Conservation (phyloP, 2,797 vertebrate species). For the Coregonus ussuriensis region DNA sequence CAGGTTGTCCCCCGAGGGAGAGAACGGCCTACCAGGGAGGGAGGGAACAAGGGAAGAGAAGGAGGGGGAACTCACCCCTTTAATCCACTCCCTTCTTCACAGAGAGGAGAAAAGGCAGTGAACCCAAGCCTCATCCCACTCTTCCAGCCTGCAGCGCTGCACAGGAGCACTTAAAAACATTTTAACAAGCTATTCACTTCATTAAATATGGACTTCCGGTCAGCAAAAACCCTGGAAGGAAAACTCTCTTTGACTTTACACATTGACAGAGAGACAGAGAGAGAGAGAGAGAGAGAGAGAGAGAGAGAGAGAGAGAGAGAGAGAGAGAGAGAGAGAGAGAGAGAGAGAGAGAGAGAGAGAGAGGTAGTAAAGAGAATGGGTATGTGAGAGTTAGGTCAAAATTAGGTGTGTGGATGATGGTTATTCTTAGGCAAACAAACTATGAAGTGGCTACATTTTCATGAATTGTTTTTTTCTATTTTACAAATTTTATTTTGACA, state of each 20-base stretch:
- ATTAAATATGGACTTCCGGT: constrained; percentile 84
- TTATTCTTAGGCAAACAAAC: too few species aligned
- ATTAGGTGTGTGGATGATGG: too few species aligned
- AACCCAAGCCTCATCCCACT: constrained; percentile 65
- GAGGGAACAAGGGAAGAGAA: constrained; percentile 32
- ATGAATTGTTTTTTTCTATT: too few species aligned
- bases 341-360: too few species aligned
- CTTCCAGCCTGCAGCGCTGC: constrained; percentile 63
- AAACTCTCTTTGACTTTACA: constrained; percentile 65
- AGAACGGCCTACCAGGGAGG: constrained; percentile 67
- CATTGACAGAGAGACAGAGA: constrained; percentile 52
- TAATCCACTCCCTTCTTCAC: constrained; percentile 76
- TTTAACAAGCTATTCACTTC: constrained; percentile 81
- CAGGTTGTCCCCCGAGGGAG: constrained; percentile 76
- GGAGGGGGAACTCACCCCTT: constrained; percentile 54
- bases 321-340: too few species aligned
- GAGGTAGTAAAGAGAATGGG: too few species aligned
- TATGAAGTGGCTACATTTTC: too few species aligned
- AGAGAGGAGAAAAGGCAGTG: constrained; percentile 66
- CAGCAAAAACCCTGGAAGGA: constrained; percentile 65
- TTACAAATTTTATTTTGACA: too few species aligned
- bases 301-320: constrained; percentile 28
- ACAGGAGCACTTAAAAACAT: constrained; percentile 80
- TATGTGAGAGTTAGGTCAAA: too few species aligned
- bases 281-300: constrained; percentile 45